Percentiles rank a stretch among this genome's conserved stretches.
Evolutionary conservation across 2,797 vertebrate genomes (phyloP).

Genomic region (Rhincodon typus): DNA sequence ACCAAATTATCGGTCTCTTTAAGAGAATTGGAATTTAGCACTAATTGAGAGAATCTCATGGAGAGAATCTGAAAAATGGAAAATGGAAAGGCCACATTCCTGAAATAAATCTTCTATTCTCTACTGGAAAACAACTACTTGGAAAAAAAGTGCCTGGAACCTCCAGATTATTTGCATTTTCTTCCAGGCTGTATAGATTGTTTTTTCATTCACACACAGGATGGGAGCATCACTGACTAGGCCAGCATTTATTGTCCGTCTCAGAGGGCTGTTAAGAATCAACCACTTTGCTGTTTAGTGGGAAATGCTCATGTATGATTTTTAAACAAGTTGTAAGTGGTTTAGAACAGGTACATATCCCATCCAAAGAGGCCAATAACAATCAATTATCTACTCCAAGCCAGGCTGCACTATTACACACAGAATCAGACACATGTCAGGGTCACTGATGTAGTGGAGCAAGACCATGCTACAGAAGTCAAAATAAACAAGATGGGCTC

Average conservation of each 20-base stretch:
- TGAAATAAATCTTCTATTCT: neutral
- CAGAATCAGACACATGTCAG: neutral
- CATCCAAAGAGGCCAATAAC: neutral
- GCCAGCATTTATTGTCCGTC: no score
- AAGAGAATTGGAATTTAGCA: no score
- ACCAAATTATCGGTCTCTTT: neutral
- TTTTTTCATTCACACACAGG: no score
- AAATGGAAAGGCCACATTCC: neutral
- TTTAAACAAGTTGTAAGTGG: neutral
- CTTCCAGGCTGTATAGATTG: neutral
- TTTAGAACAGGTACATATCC: neutral
- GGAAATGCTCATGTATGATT: neutral
- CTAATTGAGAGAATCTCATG: no score
- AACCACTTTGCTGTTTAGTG: no score
- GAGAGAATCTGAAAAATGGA: neutral
- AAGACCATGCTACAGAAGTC: neutral
- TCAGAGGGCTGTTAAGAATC: no score
- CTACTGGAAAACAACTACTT: neutral
- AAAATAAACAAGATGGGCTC: neutral
- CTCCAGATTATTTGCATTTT: neutral
- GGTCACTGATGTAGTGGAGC: neutral
- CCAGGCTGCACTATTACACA: no score
- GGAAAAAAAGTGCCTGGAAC: neutral
- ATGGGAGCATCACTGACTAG: no score
- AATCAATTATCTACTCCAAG: neutral